These are phyloP conservation scores for Heptranchias perlo DNA, from an alignment of 2,113 vertebrate species.

Conservation along the genomic window DNA sequence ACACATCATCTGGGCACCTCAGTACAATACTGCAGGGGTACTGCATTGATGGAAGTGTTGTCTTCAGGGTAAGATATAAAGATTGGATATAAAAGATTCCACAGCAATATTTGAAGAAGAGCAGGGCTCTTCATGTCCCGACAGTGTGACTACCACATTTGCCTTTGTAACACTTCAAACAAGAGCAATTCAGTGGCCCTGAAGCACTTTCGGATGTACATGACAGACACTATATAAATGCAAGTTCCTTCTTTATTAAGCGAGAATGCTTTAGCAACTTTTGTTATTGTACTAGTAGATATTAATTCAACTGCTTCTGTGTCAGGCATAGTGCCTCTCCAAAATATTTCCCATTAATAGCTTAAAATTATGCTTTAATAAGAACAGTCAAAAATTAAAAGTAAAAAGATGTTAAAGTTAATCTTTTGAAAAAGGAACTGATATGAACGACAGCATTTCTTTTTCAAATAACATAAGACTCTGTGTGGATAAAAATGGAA, in stretches of 20 bases:
- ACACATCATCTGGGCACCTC: neutral
- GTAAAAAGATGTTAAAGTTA: neutral
- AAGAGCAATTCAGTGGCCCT: neutral
- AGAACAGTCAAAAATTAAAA: neutral
- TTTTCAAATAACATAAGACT: neutral
- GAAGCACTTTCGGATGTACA: neutral
- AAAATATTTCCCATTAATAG: neutral
- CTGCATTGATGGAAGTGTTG: neutral
- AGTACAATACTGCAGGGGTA: neutral
- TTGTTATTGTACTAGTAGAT: neutral
- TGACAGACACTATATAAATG: neutral
- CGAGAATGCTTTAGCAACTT: neutral
- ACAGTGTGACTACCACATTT: neutral
- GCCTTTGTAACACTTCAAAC: neutral
- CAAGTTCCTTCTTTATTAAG: neutral
- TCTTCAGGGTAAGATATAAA: neutral
- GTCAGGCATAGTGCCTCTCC: neutral
- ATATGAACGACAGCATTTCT: neutral
- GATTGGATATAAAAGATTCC: neutral
- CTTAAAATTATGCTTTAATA: neutral
- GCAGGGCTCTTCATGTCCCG: neutral
- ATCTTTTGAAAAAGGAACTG: neutral
- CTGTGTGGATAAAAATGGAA: neutral
- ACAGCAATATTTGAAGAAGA: neutral
- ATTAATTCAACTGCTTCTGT: neutral